Base-by-base conservation (phyloP, 2,113 vertebrate species). In the Shinisaurus crocodilurus region DNA sequence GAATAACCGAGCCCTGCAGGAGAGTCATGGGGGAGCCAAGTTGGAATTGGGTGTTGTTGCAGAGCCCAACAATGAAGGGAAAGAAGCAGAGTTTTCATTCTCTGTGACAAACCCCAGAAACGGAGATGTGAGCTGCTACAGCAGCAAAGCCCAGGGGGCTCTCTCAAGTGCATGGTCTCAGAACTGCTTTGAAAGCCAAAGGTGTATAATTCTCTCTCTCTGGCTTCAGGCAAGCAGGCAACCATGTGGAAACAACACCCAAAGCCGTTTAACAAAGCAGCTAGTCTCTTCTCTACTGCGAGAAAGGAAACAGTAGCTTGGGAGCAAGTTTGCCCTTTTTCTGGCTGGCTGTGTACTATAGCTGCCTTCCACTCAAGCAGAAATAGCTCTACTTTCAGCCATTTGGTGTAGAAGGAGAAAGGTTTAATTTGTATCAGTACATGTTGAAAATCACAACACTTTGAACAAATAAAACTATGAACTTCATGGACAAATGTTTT, bases 241-340 rank as follows among this genome's bases (percentile, higher is more conserved):
- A 40, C n/a, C 67, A 18, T 45, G 40, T 15, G n/a, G 40, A 37
- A 82, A 27, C 7, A 40, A 65, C 60, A 3, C 37, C 37, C 60
- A 65, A 1, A 29, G 18, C n/a, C 9, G 3, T 65, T 85, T 57
- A 50, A 15, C 25, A 76, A 76, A 76, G 25, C 60, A 32, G 13
- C n/a, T 25, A 57, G 3, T 5, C 12, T 40, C 1, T 37, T 37
- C 25, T 86, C 12, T 75, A 34, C 34, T 86, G 29, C 1, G 0
- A 27, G 15, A 2, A 12, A 63, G n/a, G 29, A 85, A 23, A 83
- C 57, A 40, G n/a, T 65, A 40, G 18, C 1, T 12, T 57, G 80
- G 0, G 48, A 32, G 27, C 0, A 0, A 48, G 27, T n/a, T 1
- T 48, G 9, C 25, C 29, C 10, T 29, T 43, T 65, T 67, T 34